Percentiles rank a stretch among this genome's conserved stretches.
Conservation (phyloP, 2,888 invertebrate species). For the Oscheius sp. region DNA sequence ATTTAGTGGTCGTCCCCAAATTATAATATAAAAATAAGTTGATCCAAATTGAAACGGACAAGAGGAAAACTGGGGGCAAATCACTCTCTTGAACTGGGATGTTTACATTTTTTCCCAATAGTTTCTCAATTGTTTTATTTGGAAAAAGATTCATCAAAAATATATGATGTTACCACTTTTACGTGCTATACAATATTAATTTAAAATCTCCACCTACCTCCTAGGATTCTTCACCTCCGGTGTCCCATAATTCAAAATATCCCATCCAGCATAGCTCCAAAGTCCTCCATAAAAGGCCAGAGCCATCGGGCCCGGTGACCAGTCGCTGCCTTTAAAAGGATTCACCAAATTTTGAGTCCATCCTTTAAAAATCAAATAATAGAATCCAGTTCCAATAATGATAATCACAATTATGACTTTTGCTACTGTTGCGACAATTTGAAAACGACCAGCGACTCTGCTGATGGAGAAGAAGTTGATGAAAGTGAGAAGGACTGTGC, state of each 20-base stretch:
- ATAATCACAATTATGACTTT: conserved; percentile 52
- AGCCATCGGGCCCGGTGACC: conserved; percentile 40
- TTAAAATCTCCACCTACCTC: conserved; percentile 39
- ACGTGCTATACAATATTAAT: no score
- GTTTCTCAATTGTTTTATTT: no score
- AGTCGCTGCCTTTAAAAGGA: conserved; percentile 41
- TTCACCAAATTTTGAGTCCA: conserved; percentile 42
- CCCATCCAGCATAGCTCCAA: conserved; percentile 61
- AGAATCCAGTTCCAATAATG: conserved; percentile 56
- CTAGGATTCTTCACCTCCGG: conserved; percentile 59
- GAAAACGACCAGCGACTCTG: conserved; percentile 54
- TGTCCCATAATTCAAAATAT: conserved; percentile 64
- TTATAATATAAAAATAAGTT: no score
- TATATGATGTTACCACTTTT: no score
- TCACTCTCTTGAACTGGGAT: no score
- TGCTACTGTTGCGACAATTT: conserved; percentile 53
- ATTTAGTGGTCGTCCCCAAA: no score
- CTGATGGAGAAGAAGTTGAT: conserved; percentile 57
- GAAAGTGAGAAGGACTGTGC: conserved; percentile 46
- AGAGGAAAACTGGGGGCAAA: no score
- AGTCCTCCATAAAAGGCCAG: conserved; percentile 55
- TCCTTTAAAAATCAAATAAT: conserved; percentile 49
- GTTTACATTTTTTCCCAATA: no score
- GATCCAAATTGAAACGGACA: no score
- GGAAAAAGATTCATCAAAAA: no score